A percentile compares a stretch with the other conserved stretches of the same genome.
Evolutionary conservation across 2,113 vertebrate genomes (phyloP).

Genomic region (Anhinga anhinga): DNA sequence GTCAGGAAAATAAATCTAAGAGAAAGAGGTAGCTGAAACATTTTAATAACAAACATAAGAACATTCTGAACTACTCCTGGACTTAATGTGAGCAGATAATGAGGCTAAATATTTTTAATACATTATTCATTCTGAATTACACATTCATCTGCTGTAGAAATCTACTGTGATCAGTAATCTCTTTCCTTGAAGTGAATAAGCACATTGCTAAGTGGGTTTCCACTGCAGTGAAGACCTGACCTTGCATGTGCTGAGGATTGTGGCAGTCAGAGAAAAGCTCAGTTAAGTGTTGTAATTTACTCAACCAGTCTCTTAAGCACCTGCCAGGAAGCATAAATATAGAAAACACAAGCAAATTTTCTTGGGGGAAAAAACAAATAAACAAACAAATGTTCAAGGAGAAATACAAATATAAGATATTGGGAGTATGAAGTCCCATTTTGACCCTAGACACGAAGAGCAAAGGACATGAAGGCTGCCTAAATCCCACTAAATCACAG

Average conservation of each 20-base stretch:
- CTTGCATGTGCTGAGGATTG: background rate
- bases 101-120: background rate
- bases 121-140: constrained; percentile 9
- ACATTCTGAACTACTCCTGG: background rate
- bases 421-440: background rate
- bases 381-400: background rate
- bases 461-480: background rate
- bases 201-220: background rate
- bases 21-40: background rate
- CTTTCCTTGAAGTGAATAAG: background rate
- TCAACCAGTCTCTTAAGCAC: background rate
- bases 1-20: background rate
- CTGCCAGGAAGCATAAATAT: background rate
- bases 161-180: constrained; percentile 22
- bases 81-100: background rate
- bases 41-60: background rate
- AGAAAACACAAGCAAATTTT: background rate
- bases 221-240: background rate
- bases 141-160: background rate
- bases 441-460: background rate
- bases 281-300: background rate
- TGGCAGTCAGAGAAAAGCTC: background rate
- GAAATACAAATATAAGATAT: background rate
- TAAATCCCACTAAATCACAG: background rate
- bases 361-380: background rate